Evolutionary conservation across 2,113 vertebrate species (phyloP).

Genomic region (Papio anubis): DNA sequence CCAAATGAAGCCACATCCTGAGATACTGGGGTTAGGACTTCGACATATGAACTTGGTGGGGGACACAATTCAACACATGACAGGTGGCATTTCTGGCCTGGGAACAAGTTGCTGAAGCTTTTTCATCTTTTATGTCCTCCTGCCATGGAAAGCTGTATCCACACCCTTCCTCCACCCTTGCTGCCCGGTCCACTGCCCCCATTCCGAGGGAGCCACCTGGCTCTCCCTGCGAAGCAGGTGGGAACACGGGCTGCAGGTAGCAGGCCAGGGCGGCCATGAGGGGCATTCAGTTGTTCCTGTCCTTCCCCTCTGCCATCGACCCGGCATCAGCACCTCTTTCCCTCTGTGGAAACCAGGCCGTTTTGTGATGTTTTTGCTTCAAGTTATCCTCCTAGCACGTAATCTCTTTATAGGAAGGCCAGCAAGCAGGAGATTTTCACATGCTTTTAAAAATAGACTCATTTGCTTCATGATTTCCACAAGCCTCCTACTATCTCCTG

Average conservation of each 20-base stretch:
- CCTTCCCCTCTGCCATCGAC: fast-evolving
- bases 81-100: not conserved
- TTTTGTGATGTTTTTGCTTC: fast-evolving
- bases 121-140: too few species aligned
- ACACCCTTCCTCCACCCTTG: fast-evolving
- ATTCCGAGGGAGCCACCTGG: not conserved
- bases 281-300: not conserved
- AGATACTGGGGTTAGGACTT: not conserved
- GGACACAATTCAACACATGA: not conserved
- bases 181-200: not conserved
- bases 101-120: not conserved
- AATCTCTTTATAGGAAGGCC: not conserved
- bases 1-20: fast-evolving
- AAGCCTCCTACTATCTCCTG: not conserved
- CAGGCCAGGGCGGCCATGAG: fast-evolving
- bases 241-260: not conserved
- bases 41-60: fast-evolving
- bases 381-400: fast-evolving
- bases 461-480: not conserved
- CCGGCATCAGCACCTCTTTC: fast-evolving
- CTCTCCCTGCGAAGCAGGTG: fast-evolving
- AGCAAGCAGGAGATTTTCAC: not conserved
- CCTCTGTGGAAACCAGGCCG: not conserved
- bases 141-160: not conserved
- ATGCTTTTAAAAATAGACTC: not conserved